Percentiles rank a stretch among this genome's conserved stretches.
Conservation (phyloP, 92 coral and sea anemone species). For the Zoanthus gigantus region DNA sequence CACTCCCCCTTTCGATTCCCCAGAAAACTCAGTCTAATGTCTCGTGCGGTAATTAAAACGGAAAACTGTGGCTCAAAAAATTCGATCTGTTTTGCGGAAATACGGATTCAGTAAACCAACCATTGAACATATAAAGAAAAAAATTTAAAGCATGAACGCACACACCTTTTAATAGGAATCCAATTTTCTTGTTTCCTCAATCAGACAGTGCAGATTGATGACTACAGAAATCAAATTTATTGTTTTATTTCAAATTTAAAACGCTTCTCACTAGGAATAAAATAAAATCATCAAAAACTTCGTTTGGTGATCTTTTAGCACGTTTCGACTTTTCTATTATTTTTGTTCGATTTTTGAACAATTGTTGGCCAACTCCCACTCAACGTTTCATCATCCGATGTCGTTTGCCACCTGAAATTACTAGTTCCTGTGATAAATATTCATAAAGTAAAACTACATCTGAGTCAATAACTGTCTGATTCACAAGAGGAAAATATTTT, state of each 20-base stretch:
- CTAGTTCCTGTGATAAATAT: slow-evolving; percentile 35
- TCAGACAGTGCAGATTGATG: too few species aligned
- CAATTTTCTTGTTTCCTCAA: too few species aligned
- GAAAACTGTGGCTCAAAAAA: background rate
- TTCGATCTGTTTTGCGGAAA: background rate
- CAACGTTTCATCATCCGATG: background rate
- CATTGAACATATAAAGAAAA: too few species aligned
- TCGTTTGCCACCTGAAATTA: slow-evolving; percentile 33
- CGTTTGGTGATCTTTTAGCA: background rate
- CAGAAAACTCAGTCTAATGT: background rate
- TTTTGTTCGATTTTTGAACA: background rate
- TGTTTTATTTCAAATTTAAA: background rate
- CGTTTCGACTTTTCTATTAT: background rate
- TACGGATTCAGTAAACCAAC: too few species aligned
- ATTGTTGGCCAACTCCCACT: slow-evolving; percentile 33
- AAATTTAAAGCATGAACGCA: too few species aligned
- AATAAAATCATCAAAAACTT: background rate
- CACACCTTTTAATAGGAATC: too few species aligned
- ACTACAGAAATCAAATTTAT: too few species aligned
- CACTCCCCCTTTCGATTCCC: background rate
- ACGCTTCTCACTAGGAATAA: background rate
- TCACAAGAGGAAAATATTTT: background rate
- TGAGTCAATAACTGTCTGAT: background rate
- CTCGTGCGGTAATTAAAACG: background rate
- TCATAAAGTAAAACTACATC: slow-evolving; percentile 36